phyloP scores from a whole-genome alignment of 2,888 invertebrate species.

The Pocota personata region DNA sequence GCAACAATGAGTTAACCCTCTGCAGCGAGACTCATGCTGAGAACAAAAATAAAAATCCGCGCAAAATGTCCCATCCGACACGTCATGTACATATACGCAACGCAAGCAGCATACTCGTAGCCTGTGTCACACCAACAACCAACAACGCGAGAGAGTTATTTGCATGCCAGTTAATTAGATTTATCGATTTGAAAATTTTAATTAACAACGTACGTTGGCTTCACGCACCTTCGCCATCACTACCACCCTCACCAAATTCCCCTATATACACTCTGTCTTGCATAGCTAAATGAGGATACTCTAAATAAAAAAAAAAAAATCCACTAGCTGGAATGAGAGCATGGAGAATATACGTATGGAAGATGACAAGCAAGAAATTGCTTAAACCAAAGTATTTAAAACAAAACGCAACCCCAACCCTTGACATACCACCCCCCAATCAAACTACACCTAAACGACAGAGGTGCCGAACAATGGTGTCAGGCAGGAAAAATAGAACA shows the following conservation, averaged over 20 bases:
- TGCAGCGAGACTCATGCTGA: not conserved
- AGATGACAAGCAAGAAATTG: constrained; percentile 71
- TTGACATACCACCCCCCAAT: constrained; percentile 8
- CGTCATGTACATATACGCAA: constrained; percentile 23
- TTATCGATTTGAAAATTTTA: constrained; percentile 77
- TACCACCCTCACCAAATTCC: not conserved
- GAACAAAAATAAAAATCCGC: constrained; percentile 42
- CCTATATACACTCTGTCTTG: constrained; percentile 5
- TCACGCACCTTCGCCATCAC: constrained; percentile 59
- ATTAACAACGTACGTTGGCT: constrained; percentile 74
- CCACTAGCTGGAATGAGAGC: constrained; percentile 1
- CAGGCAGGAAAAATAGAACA: not conserved
- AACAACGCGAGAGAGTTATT: constrained; percentile 53
- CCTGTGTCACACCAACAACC: constrained; percentile 55
- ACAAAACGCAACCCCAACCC: constrained; percentile 48
- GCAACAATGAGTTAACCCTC: constrained; percentile 25
- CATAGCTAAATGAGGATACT: constrained; percentile 21
- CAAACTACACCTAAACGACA: constrained; percentile 43
- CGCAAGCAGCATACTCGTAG: too few species aligned
- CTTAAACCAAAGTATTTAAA: constrained; percentile 70
- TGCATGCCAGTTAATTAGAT: constrained; percentile 75
- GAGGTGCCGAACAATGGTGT: constrained; percentile 49
- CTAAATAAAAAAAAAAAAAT: constrained; percentile 9
- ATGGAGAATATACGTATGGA: constrained; percentile 41
- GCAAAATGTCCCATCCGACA: constrained; percentile 65